phyloP scores from a whole-genome alignment of 2,888 invertebrate genomes.

The Pyrochroa serraticornis region DNA sequence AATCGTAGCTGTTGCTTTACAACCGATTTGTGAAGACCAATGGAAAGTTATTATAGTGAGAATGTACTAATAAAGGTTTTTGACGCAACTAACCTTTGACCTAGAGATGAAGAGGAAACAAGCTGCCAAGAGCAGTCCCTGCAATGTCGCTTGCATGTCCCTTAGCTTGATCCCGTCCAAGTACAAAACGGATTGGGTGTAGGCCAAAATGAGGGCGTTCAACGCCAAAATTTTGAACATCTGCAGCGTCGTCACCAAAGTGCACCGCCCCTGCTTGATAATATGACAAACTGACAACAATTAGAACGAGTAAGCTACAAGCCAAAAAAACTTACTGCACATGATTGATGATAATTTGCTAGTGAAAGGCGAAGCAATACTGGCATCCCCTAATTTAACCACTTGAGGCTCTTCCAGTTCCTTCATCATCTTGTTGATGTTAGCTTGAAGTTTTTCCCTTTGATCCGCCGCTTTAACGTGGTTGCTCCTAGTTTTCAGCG shows the following conservation, averaged over 20 bases:
- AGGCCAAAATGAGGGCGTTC: slow-evolving; percentile 96
- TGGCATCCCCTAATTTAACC: slow-evolving; percentile 97
- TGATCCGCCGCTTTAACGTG: slow-evolving; percentile 44
- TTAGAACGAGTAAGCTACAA: slow-evolving; percentile 34
- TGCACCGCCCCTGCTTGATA: slow-evolving; percentile 99
- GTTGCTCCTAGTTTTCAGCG: slow-evolving; percentile 42
- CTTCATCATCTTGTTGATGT: slow-evolving; percentile 72
- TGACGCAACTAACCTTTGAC: slow-evolving; percentile 75
- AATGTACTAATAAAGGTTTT: background rate
- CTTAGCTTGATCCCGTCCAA: slow-evolving; percentile 98
- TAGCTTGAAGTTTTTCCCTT: slow-evolving; percentile 48
- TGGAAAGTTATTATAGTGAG: slow-evolving; percentile 18
- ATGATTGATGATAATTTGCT: slow-evolving; percentile 94
- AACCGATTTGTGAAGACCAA: too few species aligned
- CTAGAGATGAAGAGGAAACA: slow-evolving; percentile 98
- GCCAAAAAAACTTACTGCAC: slow-evolving; percentile 74
- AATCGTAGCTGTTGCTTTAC: too few species aligned
- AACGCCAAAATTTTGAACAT: slow-evolving; percentile 99
- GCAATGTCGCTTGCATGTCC: slow-evolving; percentile 96
- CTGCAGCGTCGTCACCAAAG: slow-evolving; percentile 97
- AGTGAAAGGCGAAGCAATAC: slow-evolving; percentile 98
- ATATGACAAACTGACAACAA: slow-evolving; percentile 90
- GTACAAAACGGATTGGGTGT: slow-evolving; percentile 97
- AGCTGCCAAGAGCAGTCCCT: slow-evolving; percentile 92
- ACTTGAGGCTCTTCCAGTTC: slow-evolving; percentile 86